These are phyloP conservation scores for Drosophila borborema DNA, from an alignment of 2,888 invertebrate genomes.

Conservation along the genomic window DNA sequence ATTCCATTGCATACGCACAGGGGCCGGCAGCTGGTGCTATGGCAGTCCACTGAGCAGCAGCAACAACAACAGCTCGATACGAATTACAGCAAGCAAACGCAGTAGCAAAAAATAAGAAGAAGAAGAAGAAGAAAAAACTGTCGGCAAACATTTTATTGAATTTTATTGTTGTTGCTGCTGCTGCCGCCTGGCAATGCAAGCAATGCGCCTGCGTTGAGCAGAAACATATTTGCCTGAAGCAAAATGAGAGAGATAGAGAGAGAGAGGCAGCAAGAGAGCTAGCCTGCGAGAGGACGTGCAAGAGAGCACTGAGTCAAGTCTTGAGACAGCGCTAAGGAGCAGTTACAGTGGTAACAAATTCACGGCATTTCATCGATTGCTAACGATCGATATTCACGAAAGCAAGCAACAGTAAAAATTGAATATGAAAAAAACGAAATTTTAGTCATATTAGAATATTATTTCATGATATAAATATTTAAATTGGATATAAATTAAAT, in stretches of 20 bases:
- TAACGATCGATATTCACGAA: not conserved
- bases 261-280: constrained; percentile 7
- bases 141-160: constrained; percentile 69
- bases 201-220: constrained; percentile 61
- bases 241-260: constrained; percentile 9
- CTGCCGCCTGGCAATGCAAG: constrained; percentile 19
- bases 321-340: not conserved
- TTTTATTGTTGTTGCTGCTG: constrained; percentile 48
- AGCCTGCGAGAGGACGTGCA: not conserved
- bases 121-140: constrained; percentile 44
- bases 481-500: constrained; percentile 3
- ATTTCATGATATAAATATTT: not conserved
- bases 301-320: constrained; percentile 1
- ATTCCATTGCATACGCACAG: constrained; percentile 68
- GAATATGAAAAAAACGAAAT: no score
- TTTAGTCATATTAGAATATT: not conserved
- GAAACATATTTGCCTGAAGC: constrained; percentile 3
- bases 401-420: no score
- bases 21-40: constrained; percentile 50
- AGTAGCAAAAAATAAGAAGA: constrained; percentile 10
- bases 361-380: not conserved
- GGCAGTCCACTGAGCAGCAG: constrained; percentile 26
- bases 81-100: constrained; percentile 20
- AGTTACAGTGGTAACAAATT: not conserved
- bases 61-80: constrained; percentile 11